These are phyloP conservation scores for Eugnorisma glareosa DNA, from an alignment of 2,888 invertebrate species.

Conservation along the genomic window DNA sequence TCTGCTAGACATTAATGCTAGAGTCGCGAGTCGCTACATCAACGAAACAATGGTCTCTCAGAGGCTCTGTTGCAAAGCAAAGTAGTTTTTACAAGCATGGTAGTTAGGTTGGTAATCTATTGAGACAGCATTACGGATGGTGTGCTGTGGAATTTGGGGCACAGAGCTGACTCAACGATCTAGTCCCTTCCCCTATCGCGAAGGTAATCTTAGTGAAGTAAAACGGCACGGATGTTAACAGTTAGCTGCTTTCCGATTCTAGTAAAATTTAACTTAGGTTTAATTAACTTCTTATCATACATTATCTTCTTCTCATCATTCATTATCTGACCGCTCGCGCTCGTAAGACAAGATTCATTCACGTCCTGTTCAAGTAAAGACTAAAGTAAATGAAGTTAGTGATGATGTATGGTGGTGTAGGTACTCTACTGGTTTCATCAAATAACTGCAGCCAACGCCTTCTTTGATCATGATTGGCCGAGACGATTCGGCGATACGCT, in stretches of 20 bases:
- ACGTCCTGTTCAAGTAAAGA: neutral
- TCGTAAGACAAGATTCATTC: constrained; percentile 2
- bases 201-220: constrained; percentile 76
- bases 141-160: constrained; percentile 88
- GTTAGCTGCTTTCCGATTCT: constrained; percentile 60
- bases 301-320: constrained; percentile 34
- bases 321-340: constrained; percentile 10
- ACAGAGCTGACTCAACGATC: constrained; percentile 88
- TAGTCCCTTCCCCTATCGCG: constrained; percentile 85
- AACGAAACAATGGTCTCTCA: constrained; percentile 64
- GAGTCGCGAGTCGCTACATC: constrained; percentile 57
- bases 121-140: constrained; percentile 78
- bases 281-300: constrained; percentile 45
- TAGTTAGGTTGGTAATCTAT: constrained; percentile 75
- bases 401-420: neutral
- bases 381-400: neutral
- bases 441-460: neutral
- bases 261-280: constrained; percentile 46
- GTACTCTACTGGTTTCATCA: constrained; percentile 4
- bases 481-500: neutral
- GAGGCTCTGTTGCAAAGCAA: constrained; percentile 64
- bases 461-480: constrained; percentile 11
- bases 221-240: constrained; percentile 62
- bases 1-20: constrained; percentile 82
- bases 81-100: constrained; percentile 66